phyloP scores from a whole-genome alignment of 2,797 vertebrate genomes.

The Sphenodon punctatus region DNA sequence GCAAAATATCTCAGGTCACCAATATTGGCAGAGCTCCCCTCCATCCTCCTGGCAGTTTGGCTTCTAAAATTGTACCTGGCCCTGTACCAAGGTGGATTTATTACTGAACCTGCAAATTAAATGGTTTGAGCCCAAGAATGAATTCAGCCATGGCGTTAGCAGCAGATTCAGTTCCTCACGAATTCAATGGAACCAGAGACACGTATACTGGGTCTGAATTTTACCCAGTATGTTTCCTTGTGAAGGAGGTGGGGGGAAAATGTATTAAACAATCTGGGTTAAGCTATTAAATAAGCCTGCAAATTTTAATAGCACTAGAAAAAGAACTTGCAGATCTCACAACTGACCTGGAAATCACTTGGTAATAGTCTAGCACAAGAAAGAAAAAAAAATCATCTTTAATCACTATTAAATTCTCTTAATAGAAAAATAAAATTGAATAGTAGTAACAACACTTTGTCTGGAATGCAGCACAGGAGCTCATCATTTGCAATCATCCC shows the following conservation, averaged over 20 bases:
- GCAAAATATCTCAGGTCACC: neutral
- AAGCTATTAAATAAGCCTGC: slow-evolving; percentile 25
- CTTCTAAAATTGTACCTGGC: neutral
- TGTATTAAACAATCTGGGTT: slow-evolving; percentile 40
- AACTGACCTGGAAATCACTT: slow-evolving; percentile 21
- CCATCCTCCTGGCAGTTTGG: accelerated
- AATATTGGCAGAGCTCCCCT: neutral
- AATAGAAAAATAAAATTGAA: slow-evolving; percentile 14
- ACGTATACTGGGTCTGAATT: neutral
- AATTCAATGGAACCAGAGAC: slow-evolving; percentile 14
- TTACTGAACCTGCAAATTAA: neutral
- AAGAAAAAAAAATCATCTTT: slow-evolving; percentile 55
- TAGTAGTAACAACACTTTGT: slow-evolving; percentile 58
- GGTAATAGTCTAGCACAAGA: slow-evolving; percentile 42
- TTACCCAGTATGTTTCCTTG: slow-evolving; percentile 15
- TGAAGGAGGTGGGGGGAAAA: neutral
- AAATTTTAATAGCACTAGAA: slow-evolving; percentile 3
- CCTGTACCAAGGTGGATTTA: neutral
- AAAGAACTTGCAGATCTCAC: neutral
- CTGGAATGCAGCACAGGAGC: slow-evolving; percentile 70
- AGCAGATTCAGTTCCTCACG: neutral
- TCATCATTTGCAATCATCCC: slow-evolving; percentile 70
- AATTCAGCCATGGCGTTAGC: slow-evolving; percentile 41
- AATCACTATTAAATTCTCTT: slow-evolving; percentile 60
- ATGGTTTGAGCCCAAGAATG: neutral